Evolutionary conservation across 2,888 invertebrate species (phyloP).

Genomic region (Drosophila barbarae): DNA sequence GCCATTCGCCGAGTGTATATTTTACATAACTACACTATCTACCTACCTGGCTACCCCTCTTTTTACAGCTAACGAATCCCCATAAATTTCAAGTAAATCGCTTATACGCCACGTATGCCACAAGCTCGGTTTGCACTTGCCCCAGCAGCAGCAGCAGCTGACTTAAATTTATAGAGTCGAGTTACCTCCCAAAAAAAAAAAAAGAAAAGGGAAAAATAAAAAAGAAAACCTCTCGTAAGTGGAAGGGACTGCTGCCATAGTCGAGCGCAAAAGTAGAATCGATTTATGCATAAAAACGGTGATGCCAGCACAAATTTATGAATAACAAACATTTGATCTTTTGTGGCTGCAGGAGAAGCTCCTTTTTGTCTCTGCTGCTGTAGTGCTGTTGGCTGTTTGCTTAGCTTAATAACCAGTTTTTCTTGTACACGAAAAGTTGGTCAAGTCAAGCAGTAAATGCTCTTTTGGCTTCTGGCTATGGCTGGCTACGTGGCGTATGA

Average conservation of each 20-base stretch:
- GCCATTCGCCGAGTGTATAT: slow-evolving; percentile 1
- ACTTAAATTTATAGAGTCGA: slow-evolving; percentile 60
- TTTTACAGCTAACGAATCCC: slow-evolving; percentile 41
- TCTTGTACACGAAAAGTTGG: slow-evolving; percentile 68
- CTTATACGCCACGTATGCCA: slow-evolving; percentile 60
- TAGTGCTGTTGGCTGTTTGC: slow-evolving; percentile 48
- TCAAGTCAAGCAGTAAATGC: slow-evolving; percentile 67
- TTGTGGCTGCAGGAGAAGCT: slow-evolving; percentile 19
- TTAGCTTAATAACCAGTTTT: slow-evolving; percentile 73
- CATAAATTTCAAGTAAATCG: slow-evolving; percentile 54
- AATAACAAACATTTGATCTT: slow-evolving; percentile 62
- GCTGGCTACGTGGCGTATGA: slow-evolving; percentile 56
- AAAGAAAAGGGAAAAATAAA: background rate
- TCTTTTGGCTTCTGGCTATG: slow-evolving; percentile 39
- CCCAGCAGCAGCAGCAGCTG: slow-evolving; percentile 45
- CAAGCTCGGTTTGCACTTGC: slow-evolving; percentile 34
- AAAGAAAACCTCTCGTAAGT: slow-evolving; percentile 23
- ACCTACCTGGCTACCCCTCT: slow-evolving; percentile 7
- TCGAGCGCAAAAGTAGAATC: slow-evolving; percentile 57
- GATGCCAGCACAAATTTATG: slow-evolving; percentile 62
- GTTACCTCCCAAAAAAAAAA: slow-evolving; percentile 15
- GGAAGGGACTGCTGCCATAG: slow-evolving; percentile 8
- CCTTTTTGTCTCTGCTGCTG: slow-evolving; percentile 2
- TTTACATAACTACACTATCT: slow-evolving; percentile 16
- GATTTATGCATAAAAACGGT: slow-evolving; percentile 68